These are phyloP conservation scores for Caenorhabditis becei DNA, from an alignment of 2,888 invertebrate species.

Conservation along the genomic window DNA sequence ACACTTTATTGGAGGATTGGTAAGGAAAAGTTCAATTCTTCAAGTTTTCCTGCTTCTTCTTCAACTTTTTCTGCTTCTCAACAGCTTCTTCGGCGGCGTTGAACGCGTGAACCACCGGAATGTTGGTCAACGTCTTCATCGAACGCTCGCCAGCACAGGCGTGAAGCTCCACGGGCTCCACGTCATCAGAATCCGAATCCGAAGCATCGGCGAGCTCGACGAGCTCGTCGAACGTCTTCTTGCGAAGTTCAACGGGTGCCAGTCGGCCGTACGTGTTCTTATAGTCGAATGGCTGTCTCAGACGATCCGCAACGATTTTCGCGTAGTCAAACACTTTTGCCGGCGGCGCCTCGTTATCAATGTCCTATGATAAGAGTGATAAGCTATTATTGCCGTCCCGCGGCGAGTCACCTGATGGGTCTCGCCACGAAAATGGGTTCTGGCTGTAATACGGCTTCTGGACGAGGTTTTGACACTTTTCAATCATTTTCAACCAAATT, in stretches of 20 bases:
- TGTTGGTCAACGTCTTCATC: slow-evolving; percentile 35
- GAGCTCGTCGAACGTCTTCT: slow-evolving; percentile 41
- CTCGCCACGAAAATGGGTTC: too few species aligned
- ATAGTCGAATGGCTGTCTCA: slow-evolving; percentile 44
- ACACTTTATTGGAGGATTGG: slow-evolving; percentile 97
- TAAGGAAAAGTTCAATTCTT: slow-evolving; percentile 85
- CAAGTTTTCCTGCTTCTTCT: background rate
- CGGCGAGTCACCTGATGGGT: too few species aligned
- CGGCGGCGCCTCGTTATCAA: slow-evolving; percentile 1
- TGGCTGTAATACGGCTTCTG: too few species aligned
- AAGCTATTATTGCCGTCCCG: too few species aligned
- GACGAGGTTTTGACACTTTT: too few species aligned
- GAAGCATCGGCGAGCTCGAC: slow-evolving; percentile 17
- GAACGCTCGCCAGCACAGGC: slow-evolving; percentile 34
- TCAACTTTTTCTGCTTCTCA: slow-evolving; percentile 5
- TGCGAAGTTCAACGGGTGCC: slow-evolving; percentile 26
- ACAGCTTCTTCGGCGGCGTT: slow-evolving; percentile 40
- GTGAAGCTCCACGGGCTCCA: slow-evolving; percentile 27
- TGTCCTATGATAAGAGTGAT: slow-evolving; percentile 5
- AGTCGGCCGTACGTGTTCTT: slow-evolving; percentile 34
- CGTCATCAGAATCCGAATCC: slow-evolving; percentile 24
- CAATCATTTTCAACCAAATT: too few species aligned
- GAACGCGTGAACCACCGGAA: slow-evolving; percentile 48
- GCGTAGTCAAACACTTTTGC: slow-evolving; percentile 38
- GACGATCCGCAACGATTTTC: slow-evolving; percentile 29